phyloP scores from a whole-genome alignment of 2,888 invertebrate species.

The Calameuta pallipes region DNA sequence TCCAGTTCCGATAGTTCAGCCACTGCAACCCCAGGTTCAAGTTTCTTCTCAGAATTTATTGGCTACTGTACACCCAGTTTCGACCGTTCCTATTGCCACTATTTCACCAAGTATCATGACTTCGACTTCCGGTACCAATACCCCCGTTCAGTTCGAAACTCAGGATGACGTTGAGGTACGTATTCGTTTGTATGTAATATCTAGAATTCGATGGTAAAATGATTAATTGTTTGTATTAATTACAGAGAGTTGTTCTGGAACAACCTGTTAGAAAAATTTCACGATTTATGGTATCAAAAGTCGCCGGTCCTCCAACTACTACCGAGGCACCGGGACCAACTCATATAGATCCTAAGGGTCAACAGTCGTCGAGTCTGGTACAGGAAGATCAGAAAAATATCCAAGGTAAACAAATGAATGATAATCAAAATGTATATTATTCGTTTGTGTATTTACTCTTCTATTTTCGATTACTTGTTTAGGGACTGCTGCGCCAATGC shows the following conservation, averaged over 20 bases:
- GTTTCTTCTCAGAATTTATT: constrained; percentile 35
- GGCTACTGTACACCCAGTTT: constrained; percentile 43
- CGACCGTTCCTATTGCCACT: constrained; percentile 46
- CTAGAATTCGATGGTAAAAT: not conserved
- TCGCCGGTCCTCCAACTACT: constrained; percentile 56
- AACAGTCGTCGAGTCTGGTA: not conserved
- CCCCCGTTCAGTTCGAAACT: constrained; percentile 48
- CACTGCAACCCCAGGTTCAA: constrained; percentile 21
- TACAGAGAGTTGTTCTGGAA: constrained; percentile 35
- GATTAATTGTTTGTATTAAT: not conserved
- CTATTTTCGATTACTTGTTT: not conserved
- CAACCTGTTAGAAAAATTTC: constrained; percentile 79
- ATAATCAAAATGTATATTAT: not conserved
- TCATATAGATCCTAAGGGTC: constrained; percentile 16
- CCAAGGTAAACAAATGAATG: not conserved
- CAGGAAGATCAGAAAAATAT: not conserved
- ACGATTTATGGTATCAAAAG: constrained; percentile 77
- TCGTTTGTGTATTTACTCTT: not conserved
- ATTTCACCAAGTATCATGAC: constrained; percentile 46
- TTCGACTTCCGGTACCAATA: constrained; percentile 49
- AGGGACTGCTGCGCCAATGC: constrained; percentile 38
- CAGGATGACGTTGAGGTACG: constrained; percentile 49
- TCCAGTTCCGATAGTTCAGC: constrained; percentile 45
- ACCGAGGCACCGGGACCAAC: constrained; percentile 11
- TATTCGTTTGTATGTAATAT: not conserved